These are phyloP conservation scores for Cacatua alba DNA, from an alignment of 2,113 vertebrate genomes.

Conservation along the genomic window DNA sequence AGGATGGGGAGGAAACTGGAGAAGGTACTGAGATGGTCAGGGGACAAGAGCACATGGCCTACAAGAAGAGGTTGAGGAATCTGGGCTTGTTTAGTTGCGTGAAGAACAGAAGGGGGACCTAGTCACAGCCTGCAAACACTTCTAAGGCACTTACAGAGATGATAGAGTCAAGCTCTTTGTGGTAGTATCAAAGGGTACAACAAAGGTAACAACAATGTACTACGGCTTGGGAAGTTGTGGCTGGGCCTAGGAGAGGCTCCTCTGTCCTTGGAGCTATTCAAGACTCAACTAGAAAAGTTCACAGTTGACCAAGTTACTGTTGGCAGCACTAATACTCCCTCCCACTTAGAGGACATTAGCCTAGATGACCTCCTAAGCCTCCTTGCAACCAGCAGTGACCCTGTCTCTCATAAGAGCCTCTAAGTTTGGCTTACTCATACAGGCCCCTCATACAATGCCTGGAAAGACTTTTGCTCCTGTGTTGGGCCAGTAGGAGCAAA, in stretches of 20 bases:
- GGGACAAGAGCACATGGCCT: background rate
- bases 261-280: background rate
- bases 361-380: background rate
- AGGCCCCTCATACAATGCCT: background rate
- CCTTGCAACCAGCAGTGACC: background rate
- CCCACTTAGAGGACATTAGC: background rate
- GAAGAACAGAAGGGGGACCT: background rate
- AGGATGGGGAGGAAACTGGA: background rate
- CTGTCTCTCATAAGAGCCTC: background rate
- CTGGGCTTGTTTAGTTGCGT: background rate
- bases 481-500: background rate
- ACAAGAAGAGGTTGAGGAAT: background rate
- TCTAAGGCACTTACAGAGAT: background rate
- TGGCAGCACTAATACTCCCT: background rate
- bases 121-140: background rate
- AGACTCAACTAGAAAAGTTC: background rate
- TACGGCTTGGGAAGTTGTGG: background rate
- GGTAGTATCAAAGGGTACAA: background rate
- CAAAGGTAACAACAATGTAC: accelerated
- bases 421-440: background rate
- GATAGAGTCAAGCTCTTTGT: background rate
- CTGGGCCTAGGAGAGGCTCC: background rate
- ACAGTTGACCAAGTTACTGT: background rate
- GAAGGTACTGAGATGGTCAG: background rate
- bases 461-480: background rate